Evolutionary conservation across 2,797 vertebrate species (phyloP).

Genomic region (Cirrhinus molitorella): DNA sequence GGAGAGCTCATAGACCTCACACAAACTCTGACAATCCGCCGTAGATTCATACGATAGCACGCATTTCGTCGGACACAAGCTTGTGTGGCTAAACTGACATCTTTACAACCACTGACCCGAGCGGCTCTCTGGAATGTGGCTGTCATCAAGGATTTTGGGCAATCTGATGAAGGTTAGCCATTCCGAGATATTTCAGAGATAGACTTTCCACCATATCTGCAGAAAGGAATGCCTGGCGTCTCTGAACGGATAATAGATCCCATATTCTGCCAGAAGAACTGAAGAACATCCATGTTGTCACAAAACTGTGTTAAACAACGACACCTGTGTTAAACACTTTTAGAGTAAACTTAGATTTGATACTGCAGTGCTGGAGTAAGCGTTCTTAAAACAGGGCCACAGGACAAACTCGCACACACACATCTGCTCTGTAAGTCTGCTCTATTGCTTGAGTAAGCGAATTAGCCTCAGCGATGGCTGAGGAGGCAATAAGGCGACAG

Average conservation of each 20-base stretch:
- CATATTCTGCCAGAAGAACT: constrained; percentile 61
- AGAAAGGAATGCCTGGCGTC: constrained; percentile 72
- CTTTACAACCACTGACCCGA: constrained; percentile 44
- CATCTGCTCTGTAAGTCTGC: constrained; percentile 61
- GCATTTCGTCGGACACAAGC: constrained; percentile 1
- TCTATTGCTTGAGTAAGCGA: constrained; percentile 82
- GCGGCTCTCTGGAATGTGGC: constrained; percentile 64
- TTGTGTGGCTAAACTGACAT: background rate
- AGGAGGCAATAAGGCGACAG: constrained; percentile 80
- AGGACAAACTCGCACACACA: constrained; percentile 40
- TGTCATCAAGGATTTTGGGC: constrained; percentile 68
- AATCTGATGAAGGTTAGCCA: constrained; percentile 77
- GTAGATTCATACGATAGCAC: constrained; percentile 10
- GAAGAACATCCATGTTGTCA: background rate
- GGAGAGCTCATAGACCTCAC: constrained; percentile 4
- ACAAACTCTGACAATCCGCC: constrained; percentile 13
- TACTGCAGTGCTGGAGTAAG: constrained; percentile 67
- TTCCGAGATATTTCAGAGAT: constrained; percentile 77
- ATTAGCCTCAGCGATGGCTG: constrained; percentile 77
- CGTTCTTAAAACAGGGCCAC: constrained; percentile 60
- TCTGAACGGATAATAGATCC: constrained; percentile 73
- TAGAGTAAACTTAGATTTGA: constrained; percentile 50
- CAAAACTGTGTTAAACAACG: background rate
- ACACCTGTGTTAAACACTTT: constrained; percentile 51
- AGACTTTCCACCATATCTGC: constrained; percentile 73